phyloP scores from a whole-genome alignment of 2,888 invertebrate species.

The Achlya flavicornis region DNA sequence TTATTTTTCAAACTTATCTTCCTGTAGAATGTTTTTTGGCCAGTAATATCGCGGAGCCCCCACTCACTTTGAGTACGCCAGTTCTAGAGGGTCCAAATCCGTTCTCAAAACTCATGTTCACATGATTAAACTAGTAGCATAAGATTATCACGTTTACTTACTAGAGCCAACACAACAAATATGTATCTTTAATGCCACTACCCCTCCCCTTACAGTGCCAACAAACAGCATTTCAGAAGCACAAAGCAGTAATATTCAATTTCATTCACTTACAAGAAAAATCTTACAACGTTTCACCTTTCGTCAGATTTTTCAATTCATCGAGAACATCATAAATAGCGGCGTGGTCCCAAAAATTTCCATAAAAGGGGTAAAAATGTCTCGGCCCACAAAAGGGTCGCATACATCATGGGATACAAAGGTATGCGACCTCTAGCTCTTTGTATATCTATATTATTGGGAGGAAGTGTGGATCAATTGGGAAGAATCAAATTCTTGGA shows the following conservation, averaged over 20 bases:
- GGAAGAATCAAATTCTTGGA: not conserved
- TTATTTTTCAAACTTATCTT: too few species aligned
- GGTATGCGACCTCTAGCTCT: constrained; percentile 6
- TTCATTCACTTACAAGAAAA: not conserved
- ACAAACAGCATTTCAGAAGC: too few species aligned
- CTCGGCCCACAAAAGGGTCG: constrained; percentile 17
- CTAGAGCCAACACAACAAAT: not conserved
- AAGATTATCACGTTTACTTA: too few species aligned
- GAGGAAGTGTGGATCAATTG: not conserved
- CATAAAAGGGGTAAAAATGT: constrained; percentile 21
- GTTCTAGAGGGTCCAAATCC: too few species aligned
- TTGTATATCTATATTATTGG: constrained; percentile 9
- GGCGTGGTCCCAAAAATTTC: constrained; percentile 12
- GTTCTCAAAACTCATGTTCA: too few species aligned
- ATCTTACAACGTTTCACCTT: not conserved
- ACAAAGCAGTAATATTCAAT: not conserved
- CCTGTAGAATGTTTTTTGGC: too few species aligned
- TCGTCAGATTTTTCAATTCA: constrained; percentile 3
- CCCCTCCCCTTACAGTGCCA: too few species aligned
- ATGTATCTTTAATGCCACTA: not conserved
- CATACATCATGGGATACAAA: constrained; percentile 17
- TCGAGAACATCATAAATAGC: constrained; percentile 6
- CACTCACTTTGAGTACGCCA: too few species aligned
- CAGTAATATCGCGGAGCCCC: too few species aligned
- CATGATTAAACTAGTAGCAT: not conserved